Evolutionary conservation across 1,140 invertebrate genomes (phyloP), one percentile per base, ranked within the genome.

Genomic region (Dreissena rostriformis): DNA sequence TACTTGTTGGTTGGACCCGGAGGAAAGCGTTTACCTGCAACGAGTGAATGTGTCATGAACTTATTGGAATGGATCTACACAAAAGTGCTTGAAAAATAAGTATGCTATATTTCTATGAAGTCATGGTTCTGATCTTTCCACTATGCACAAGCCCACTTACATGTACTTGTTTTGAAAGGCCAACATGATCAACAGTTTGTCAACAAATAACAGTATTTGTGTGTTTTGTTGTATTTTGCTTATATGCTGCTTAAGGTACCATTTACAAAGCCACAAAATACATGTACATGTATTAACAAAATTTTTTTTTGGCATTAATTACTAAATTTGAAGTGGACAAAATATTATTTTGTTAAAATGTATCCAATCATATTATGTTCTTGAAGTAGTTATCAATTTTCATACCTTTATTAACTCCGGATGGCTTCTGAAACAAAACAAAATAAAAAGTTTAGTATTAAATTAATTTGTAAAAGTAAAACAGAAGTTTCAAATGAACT

Each of bases 371-470:
- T 8, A 39, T 39, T 8, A 39, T 39, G 39, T 39, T 39, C 39
- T 39, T 39, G 39, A 39, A 39, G 8, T 39, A 8, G 8, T 8
- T 5, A 39, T 39, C 39, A 39, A 39, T 5, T 82, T 49, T 76
- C 66, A 88, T 85, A 73, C 84, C 74, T 74, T 80, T 85, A 85
- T 89, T 90, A 75, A 86, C 84, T 39, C 88, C 88, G 79, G 87
- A 87, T 86, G 88, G 86, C 86, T 90, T 89, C 90, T 91, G 85
- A 39, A 87, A 87, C 14, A 66, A 77, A 49, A 87, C 57, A 66
- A 57, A 71, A 66, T 29, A 68, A 28, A 67, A 68, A 17, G 17
- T 72, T 68, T 8, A 61, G 17, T 61, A 39, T 39, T 8, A 39
- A 39, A 39, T 39, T 8, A 39, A 8, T 39, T 39, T 39, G 39